These are phyloP conservation scores for Thymelicus acteon DNA, from an alignment of 2,888 invertebrate species.

Conservation along the genomic window DNA sequence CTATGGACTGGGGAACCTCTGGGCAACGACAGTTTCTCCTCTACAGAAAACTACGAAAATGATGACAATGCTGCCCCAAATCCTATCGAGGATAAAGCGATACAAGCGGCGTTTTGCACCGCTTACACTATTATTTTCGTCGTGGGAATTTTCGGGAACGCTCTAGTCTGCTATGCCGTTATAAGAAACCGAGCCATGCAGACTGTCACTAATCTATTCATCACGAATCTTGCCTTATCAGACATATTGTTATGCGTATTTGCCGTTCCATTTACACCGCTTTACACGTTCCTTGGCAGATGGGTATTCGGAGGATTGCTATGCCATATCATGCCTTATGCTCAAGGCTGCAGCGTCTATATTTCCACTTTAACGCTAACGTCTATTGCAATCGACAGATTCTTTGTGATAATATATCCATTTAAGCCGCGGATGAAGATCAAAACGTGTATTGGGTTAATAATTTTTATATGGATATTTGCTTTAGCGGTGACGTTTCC, in stretches of 20 bases:
- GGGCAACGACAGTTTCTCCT: conserved; percentile 56
- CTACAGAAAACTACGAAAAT: conserved; percentile 53
- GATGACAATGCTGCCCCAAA: conserved; percentile 64
- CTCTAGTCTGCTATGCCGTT: conserved; percentile 94
- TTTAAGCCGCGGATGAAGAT: conserved; percentile 93
- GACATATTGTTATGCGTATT: conserved; percentile 93
- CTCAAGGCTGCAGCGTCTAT: conserved; percentile 94
- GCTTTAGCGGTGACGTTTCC: conserved; percentile 92
- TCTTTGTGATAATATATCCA: conserved; percentile 95
- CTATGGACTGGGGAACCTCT: conserved; percentile 62
- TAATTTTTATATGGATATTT: conserved; percentile 92
- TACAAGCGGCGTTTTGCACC: conserved; percentile 90
- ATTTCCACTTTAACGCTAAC: conserved; percentile 95
- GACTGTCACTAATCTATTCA: conserved; percentile 96
- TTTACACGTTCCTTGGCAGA: conserved; percentile 92
- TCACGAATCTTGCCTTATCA: conserved; percentile 94
- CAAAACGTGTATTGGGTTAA: conserved; percentile 89
- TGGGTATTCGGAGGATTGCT: conserved; percentile 94
- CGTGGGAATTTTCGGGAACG: conserved; percentile 92
- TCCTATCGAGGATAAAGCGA: conserved; percentile 87
- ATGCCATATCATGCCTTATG: conserved; percentile 94
- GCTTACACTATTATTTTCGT: conserved; percentile 92
- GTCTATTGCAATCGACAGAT: conserved; percentile 96
- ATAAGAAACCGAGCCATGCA: conserved; percentile 94
- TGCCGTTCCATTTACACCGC: conserved; percentile 95